These are phyloP conservation scores for Amphilophus citrinellus DNA, from an alignment of 2,113 vertebrate genomes.

Conservation along the genomic window DNA sequence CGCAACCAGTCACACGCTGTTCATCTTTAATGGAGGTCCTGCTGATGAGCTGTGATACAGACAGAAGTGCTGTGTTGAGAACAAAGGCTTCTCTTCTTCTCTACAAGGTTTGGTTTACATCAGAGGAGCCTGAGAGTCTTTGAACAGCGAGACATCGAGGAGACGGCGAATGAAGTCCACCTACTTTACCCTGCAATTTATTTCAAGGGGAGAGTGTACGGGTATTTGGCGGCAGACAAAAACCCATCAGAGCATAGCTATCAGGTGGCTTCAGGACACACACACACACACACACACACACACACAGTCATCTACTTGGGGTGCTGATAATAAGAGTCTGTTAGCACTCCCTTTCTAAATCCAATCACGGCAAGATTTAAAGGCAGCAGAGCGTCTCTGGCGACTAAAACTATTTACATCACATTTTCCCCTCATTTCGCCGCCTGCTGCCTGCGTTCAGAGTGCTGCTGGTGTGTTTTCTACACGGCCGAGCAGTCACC, in stretches of 20 bases:
- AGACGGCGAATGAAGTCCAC: slow-evolving; percentile 42
- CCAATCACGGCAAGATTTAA: slow-evolving; percentile 59
- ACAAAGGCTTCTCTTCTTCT: slow-evolving; percentile 45
- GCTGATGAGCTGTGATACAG: slow-evolving; percentile 56
- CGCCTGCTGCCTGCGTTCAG: not conserved
- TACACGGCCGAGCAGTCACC: slow-evolving; percentile 28
- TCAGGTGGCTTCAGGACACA: slow-evolving; percentile 62
- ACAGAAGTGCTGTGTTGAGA: slow-evolving; percentile 37
- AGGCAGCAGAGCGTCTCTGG: slow-evolving; percentile 53
- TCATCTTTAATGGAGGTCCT: slow-evolving; percentile 53
- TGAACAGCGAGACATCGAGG: not conserved
- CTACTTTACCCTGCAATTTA: slow-evolving; percentile 52
- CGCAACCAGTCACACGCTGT: slow-evolving; percentile 16
- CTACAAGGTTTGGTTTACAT: slow-evolving; percentile 19
- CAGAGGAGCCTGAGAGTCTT: slow-evolving; percentile 25
- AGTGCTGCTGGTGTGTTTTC: slow-evolving; percentile 22
- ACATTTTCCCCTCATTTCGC: slow-evolving; percentile 29
- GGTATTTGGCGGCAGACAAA: slow-evolving; percentile 31
- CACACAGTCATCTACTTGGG: slow-evolving; percentile 4
- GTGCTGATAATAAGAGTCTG: slow-evolving; percentile 55
- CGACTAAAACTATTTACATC: slow-evolving; percentile 55
- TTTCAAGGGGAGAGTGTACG: slow-evolving; percentile 33
- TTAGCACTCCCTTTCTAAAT: slow-evolving; percentile 44
- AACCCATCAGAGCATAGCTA: slow-evolving; percentile 54
- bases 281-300: slow-evolving; percentile 28